phyloP scores from a whole-genome alignment of 2,113 vertebrate genomes.

The Balaeniceps rex region DNA sequence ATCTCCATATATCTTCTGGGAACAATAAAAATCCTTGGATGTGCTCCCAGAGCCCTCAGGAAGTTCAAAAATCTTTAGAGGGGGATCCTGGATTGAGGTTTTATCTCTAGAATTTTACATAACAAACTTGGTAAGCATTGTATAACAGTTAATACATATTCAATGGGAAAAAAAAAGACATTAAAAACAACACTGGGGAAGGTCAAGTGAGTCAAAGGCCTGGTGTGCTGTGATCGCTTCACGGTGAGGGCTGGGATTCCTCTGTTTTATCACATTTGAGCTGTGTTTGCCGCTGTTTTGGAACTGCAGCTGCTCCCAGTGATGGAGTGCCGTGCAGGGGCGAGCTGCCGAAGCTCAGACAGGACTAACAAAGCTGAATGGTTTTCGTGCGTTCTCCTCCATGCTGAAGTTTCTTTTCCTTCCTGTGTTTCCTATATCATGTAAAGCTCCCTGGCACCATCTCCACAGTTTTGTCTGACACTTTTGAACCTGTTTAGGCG shows the following conservation, averaged over 20 bases:
- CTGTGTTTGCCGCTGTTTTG: not conserved
- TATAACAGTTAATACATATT: conserved; percentile 66
- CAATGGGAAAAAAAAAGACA: not conserved
- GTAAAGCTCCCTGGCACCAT: not conserved
- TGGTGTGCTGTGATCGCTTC: not conserved
- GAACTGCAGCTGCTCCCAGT: not conserved
- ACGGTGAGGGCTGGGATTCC: not conserved
- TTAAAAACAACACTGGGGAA: conserved; percentile 34
- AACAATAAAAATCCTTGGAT: conserved; percentile 45
- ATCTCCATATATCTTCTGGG: conserved; percentile 16
- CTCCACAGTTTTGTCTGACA: not conserved
- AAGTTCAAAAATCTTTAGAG: conserved; percentile 39
- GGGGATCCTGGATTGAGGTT: conserved; percentile 27
- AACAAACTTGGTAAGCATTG: conserved; percentile 44
- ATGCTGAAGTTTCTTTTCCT: not conserved
- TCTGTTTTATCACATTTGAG: not conserved
- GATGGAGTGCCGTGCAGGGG: not conserved
- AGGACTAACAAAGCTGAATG: not conserved
- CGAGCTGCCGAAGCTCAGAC: not conserved
- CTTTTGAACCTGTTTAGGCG: not conserved
- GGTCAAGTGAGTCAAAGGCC: conserved; percentile 39
- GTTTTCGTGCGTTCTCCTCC: not conserved
- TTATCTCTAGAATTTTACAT: conserved; percentile 52
- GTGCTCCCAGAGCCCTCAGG: conserved; percentile 36
- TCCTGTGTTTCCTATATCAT: not conserved